Evolutionary conservation across 2,888 invertebrate species (phyloP), one percentile per base, ranked within the genome.

Genomic region (Cheilosia soror): DNA sequence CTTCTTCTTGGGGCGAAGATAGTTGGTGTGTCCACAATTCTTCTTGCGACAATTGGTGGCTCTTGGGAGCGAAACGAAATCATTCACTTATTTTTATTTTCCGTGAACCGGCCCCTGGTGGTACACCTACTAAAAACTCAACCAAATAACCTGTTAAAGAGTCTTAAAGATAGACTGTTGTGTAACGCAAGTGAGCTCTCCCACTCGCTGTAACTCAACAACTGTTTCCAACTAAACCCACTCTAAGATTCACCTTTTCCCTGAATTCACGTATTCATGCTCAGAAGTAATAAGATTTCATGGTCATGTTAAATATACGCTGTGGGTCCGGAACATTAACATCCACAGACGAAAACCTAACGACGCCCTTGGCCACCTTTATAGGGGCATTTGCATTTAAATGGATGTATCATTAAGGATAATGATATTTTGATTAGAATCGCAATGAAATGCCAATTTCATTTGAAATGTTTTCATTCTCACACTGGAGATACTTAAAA

Each of bases 351-450:
- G n/a, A 33, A n/a, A 20, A 13, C 60, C 25, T 13, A 53, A 53
- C 31, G 27, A 51, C n/a, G n/a, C 55, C 31, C 13, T 37, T 58
- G 40, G 58, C 25, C 58, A 44, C 40, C 58, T 44, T 62, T 44
- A 29, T 7, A 62, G 0, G 4, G 5, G 29, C 42, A 44, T 62
- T 44, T 29, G n/a, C 27, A 11, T 42, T 44, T 60, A 40, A 37
- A 20, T 58, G 15, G 5, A 9, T n/a, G 27, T 4, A 20, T 27
- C 62, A 44, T 62, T 44, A 62, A 44, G 42, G 62, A 62, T 62
- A 51, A 65, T 25, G 49, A 33, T n/a, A 65, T 65, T 65, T 65
- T 51, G 33, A 49, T 65, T 33, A 11, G 15, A 53, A 68, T 40
- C 3, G 20, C 20, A 31, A 29, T 42, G 40, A 42, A 42, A 40